These are phyloP conservation scores for Mormoops blainvillei DNA, from an alignment of 2,113 vertebrate species.

Conservation along the genomic window DNA sequence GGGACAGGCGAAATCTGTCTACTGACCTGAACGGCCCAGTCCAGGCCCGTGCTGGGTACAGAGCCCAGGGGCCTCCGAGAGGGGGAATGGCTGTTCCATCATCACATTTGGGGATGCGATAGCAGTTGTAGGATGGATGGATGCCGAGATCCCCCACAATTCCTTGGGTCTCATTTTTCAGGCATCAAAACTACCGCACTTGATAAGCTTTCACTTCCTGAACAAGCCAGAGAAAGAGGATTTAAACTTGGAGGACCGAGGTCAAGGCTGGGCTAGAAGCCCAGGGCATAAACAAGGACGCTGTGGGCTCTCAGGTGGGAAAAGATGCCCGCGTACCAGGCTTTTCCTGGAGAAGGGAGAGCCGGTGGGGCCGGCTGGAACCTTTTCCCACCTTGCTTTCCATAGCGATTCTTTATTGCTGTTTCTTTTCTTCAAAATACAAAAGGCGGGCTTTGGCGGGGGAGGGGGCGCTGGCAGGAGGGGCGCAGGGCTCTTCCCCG, in stretches of 20 bases:
- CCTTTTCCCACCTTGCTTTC: conserved; percentile 32
- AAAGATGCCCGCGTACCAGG: neutral
- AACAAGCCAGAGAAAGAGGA: conserved; percentile 12
- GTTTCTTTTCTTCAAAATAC: neutral
- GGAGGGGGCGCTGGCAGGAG: conserved; percentile 29
- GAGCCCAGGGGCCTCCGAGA: neutral
- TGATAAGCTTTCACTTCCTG: neutral
- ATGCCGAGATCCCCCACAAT: neutral
- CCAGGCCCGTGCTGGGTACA: neutral
- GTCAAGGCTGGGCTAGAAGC: neutral
- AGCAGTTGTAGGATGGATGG: neutral
- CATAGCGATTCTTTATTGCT: conserved; percentile 42
- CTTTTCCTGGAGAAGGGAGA: neutral
- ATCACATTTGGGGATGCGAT: neutral
- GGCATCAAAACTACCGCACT: neutral
- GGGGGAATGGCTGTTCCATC: neutral
- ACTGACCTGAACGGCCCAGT: neutral
- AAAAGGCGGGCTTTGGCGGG: neutral
- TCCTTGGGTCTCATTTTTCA: neutral
- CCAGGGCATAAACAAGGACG: neutral
- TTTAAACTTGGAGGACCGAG: neutral
- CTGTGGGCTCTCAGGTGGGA: neutral
- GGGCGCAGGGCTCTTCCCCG: conserved; percentile 64
- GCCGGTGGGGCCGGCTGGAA: neutral
- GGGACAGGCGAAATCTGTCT: neutral